Evolutionary conservation across 2,113 vertebrate species (phyloP).

Genomic region (Ascaphus truei): DNA sequence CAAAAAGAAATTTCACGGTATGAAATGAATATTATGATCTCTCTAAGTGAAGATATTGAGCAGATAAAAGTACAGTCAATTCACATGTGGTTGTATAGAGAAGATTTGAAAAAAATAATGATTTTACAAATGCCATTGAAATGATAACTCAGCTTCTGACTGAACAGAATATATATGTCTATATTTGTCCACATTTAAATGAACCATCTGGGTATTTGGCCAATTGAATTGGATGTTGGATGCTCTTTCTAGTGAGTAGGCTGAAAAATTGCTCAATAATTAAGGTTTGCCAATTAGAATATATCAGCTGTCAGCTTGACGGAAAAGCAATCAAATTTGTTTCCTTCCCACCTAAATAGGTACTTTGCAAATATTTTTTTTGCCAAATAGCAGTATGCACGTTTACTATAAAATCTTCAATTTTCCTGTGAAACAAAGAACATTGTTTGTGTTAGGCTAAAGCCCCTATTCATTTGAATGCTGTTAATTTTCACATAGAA

Average conservation of each 20-base stretch:
- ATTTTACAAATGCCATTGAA: not conserved
- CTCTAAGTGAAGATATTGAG: not conserved
- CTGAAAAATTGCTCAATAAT: not conserved
- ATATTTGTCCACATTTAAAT: not conserved
- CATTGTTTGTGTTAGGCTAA: no score
- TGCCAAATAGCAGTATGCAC: not conserved
- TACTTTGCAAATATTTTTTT: not conserved
- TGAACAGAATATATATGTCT: not conserved
- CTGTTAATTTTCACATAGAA: no score
- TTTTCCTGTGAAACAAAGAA: no score
- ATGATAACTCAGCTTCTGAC: not conserved
- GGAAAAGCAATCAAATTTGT: not conserved
- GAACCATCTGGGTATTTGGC: conserved; percentile 6
- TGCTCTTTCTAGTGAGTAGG: not conserved
- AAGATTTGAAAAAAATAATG: not conserved
- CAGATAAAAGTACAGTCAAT: not conserved
- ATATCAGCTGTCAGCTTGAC: not conserved
- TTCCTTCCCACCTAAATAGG: not conserved
- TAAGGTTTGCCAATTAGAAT: conserved; percentile 1
- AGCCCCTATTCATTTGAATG: no score
- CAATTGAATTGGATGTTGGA: not conserved
- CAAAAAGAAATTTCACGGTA: not conserved
- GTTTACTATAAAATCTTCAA: not conserved
- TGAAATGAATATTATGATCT: not conserved
- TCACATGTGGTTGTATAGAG: not conserved